These are phyloP conservation scores for Hiodon tergisus DNA, from an alignment of 2,113 vertebrate genomes.

Conservation along the genomic window DNA sequence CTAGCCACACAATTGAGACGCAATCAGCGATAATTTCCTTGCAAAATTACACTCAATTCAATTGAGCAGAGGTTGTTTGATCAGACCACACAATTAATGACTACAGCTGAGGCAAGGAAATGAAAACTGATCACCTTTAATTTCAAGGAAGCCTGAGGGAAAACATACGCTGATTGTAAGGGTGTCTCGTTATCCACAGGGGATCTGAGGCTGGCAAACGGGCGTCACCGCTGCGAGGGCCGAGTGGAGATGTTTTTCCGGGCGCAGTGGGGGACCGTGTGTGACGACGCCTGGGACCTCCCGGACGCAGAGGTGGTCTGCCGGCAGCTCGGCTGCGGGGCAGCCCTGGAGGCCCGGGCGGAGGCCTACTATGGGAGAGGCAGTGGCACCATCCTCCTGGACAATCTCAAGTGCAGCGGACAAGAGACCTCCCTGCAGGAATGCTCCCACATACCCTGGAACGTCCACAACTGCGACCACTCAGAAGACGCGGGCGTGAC, in stretches of 20 bases:
- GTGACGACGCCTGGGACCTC: constrained; percentile 92
- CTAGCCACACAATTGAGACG: too few species aligned
- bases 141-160: too few species aligned
- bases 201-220: constrained; percentile 69
- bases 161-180: too few species aligned
- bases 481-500: constrained; percentile 80
- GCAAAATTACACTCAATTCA: too few species aligned
- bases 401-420: constrained; percentile 93
- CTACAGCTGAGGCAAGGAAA: too few species aligned
- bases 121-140: too few species aligned
- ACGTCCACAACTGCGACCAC: constrained; percentile 95
- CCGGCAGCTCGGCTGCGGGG: constrained; percentile 76
- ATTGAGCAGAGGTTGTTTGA: too few species aligned
- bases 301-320: constrained; percentile 80
- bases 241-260: constrained; percentile 82
- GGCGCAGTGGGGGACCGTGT: constrained; percentile 84
- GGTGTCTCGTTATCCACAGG: constrained; percentile 52
- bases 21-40: too few species aligned
- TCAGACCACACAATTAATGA: too few species aligned
- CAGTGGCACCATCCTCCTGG: constrained; percentile 77
- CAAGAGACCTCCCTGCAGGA: constrained; percentile 67
- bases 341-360: constrained; percentile 58
- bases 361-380: constrained; percentile 80
- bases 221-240: constrained; percentile 81
- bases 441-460: constrained; percentile 90